Percentiles rank a stretch among this genome's conserved stretches.
These are phyloP conservation scores for Drosophila macrospina DNA, from an alignment of 2,888 invertebrate genomes.

Conservation along the genomic window DNA sequence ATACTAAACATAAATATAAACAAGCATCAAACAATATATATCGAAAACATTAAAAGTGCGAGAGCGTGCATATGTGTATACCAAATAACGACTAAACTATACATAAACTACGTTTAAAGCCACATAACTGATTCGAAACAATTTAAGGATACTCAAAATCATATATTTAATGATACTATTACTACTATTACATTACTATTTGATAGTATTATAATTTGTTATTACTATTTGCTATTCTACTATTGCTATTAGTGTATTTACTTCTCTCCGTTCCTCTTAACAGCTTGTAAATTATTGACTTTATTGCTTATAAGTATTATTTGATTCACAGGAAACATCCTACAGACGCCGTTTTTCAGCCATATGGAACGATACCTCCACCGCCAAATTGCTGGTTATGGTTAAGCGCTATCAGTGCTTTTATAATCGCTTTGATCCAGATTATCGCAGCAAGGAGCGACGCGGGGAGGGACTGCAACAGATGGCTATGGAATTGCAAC, in stretches of 20 bases:
- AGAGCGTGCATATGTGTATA: neutral
- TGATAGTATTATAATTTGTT: too few species aligned
- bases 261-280: too few species aligned
- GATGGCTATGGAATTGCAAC: slow-evolving; percentile 78
- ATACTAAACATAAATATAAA: neutral
- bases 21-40: too few species aligned
- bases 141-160: neutral
- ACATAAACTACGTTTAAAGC: neutral
- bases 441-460: slow-evolving; percentile 82
- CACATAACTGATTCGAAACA: too few species aligned
- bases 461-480: slow-evolving; percentile 81
- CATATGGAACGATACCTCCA: slow-evolving; percentile 82
- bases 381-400: slow-evolving; percentile 75
- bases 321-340: slow-evolving; percentile 69
- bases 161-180: too few species aligned
- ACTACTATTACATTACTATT: too few species aligned
- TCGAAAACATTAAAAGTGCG: neutral
- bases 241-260: too few species aligned
- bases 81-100: neutral
- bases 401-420: slow-evolving; percentile 81
- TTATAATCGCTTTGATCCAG: slow-evolving; percentile 81
- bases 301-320: neutral
- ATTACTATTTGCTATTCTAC: too few species aligned
- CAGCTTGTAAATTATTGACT: neutral
- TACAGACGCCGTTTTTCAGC: slow-evolving; percentile 82